phyloP scores from a whole-genome alignment of 2,113 vertebrate species.

The Struthidea cinerea region DNA sequence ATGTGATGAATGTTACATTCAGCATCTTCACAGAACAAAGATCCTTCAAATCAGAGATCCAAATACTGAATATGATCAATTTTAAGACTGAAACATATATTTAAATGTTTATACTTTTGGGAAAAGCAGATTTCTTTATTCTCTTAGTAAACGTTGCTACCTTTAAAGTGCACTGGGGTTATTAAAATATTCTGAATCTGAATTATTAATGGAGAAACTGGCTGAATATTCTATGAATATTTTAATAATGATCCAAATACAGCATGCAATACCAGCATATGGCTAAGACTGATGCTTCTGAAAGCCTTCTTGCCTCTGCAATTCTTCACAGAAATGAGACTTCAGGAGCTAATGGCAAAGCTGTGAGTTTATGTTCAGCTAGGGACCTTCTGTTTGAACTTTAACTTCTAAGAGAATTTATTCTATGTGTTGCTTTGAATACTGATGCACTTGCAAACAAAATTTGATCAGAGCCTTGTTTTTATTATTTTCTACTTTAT shows the following conservation, averaged over 20 bases:
- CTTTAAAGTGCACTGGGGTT: not conserved
- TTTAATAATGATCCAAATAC: slow-evolving; percentile 31
- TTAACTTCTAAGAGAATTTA: slow-evolving; percentile 28
- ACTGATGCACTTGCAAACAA: not conserved
- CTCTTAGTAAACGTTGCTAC: not conserved
- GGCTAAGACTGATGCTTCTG: not conserved
- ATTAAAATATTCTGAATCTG: slow-evolving; percentile 28
- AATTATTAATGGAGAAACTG: slow-evolving; percentile 46
- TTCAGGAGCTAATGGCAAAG: slow-evolving; percentile 11
- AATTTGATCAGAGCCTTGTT: not conserved
- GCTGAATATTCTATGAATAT: slow-evolving; percentile 43
- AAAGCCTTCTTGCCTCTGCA: not conserved
- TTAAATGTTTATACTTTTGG: not conserved
- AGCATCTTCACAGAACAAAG: not conserved
- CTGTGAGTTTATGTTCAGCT: not conserved
- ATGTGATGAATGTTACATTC: not conserved
- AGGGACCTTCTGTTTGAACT: slow-evolving; percentile 35
- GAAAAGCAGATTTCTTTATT: not conserved
- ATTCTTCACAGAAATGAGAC: slow-evolving; percentile 11
- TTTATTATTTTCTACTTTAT: not conserved
- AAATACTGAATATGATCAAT: not conserved
- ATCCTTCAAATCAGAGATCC: not conserved
- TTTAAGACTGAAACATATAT: not conserved
- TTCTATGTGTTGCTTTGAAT: not conserved
- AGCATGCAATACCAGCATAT: not conserved